Conservation (phyloP, 1,140 invertebrate genomes). For the Drosophila sturtevanti region DNA sequence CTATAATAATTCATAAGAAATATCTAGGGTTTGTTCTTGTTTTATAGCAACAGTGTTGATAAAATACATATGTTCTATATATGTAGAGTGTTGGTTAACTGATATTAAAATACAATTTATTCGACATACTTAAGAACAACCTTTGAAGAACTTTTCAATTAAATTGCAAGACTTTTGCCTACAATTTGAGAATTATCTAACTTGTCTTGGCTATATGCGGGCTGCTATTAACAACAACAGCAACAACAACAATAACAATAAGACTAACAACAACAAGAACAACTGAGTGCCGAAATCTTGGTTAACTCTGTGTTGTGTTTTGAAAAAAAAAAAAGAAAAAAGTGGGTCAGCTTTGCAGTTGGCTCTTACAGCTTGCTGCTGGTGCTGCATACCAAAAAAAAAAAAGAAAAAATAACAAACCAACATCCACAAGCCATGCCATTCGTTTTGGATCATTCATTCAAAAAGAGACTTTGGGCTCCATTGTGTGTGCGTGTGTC, state of each 20-base stretch:
- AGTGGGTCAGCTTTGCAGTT: constrained; percentile 67
- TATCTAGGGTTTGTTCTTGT: too few relatives aligned
- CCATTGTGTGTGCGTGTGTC: constrained; percentile 51
- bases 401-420: constrained; percentile 14
- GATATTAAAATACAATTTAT: not conserved
- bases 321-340: constrained; percentile 15
- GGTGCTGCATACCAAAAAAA: constrained; percentile 6
- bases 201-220: constrained; percentile 1
- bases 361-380: constrained; percentile 59
- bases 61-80: not conserved
- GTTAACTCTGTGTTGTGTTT: constrained; percentile 22
- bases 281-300: constrained; percentile 29
- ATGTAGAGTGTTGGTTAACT: not conserved
- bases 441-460: constrained; percentile 25
- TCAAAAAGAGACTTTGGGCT: constrained; percentile 27
- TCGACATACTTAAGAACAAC: not conserved
- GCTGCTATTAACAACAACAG: not conserved
- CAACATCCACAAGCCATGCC: constrained; percentile 12
- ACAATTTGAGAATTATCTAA: not conserved
- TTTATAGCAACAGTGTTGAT: not conserved
- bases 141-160: not conserved
- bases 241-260: not conserved
- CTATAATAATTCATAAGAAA: too few relatives aligned
- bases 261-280: constrained; percentile 18
- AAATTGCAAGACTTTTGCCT: too few relatives aligned